phyloP scores from a whole-genome alignment of 2,888 invertebrate species.

The Ariolimax columbianus region DNA sequence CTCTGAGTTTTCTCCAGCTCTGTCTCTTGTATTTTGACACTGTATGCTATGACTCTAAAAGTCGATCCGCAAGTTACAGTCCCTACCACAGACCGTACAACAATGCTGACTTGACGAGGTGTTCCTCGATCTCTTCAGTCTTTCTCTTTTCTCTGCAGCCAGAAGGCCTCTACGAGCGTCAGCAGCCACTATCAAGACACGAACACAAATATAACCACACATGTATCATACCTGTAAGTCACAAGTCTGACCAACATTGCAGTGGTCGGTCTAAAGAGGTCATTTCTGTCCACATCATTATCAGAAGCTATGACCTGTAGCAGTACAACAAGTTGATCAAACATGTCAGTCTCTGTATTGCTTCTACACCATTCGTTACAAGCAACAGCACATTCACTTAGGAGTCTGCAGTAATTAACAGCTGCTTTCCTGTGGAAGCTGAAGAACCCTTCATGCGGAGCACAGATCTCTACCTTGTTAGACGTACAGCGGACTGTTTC shows the following conservation, averaged over 20 bases:
- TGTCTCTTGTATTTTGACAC: too few relatives aligned
- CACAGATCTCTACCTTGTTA: not conserved
- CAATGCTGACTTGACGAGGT: too few relatives aligned
- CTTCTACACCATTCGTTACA: not conserved
- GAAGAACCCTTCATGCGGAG: not conserved
- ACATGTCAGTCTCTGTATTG: not conserved
- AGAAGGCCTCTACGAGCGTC: too few relatives aligned
- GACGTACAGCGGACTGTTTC: not conserved
- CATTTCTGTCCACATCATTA: not conserved
- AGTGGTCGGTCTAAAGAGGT: not conserved
- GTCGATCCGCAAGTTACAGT: too few relatives aligned
- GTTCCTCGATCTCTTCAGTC: too few relatives aligned
- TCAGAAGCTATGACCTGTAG: slow-evolving; percentile 6
- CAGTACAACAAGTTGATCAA: not conserved
- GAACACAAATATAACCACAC: too few relatives aligned
- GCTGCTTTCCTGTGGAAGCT: not conserved
- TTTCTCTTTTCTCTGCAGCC: too few relatives aligned
- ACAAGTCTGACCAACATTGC: slow-evolving; percentile 22
- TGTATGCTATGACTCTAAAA: too few relatives aligned
- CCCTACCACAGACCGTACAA: too few relatives aligned
- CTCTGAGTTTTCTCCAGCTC: too few relatives aligned
- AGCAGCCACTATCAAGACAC: too few relatives aligned
- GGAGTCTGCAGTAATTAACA: slow-evolving; percentile 21
- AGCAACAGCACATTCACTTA: slow-evolving; percentile 4
- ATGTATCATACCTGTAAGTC: not conserved